Evolutionary conservation across 2,888 invertebrate species (phyloP).

Genomic region (Polia nebulosa): DNA sequence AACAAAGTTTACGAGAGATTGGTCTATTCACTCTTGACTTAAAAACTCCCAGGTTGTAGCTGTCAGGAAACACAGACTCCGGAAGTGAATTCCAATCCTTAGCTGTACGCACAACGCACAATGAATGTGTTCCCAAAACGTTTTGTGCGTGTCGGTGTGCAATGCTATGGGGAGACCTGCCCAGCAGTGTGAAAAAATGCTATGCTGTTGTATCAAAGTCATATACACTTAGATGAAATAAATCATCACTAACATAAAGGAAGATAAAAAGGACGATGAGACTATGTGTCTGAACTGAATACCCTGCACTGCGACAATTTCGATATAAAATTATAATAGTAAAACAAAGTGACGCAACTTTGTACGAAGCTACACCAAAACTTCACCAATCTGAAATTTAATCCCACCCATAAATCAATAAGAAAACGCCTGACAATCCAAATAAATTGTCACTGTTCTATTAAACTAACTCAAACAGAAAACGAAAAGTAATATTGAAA

Average conservation of each 20-base stretch:
- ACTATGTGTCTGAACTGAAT: too few relatives aligned
- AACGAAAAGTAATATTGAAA: slow-evolving; percentile 58
- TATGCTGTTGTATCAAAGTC: neutral
- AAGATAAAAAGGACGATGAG: neutral
- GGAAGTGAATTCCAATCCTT: too few relatives aligned
- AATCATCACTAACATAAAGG: too few relatives aligned
- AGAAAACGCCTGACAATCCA: slow-evolving; percentile 45
- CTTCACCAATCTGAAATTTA: slow-evolving; percentile 48
- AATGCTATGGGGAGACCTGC: too few relatives aligned
- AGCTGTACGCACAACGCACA: too few relatives aligned
- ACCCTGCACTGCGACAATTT: slow-evolving; percentile 43
- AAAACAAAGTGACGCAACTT: slow-evolving; percentile 19
- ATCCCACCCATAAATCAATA: slow-evolving; percentile 50
- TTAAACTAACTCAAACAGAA: slow-evolving; percentile 51
- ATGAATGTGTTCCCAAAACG: too few relatives aligned
- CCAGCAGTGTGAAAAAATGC: too few relatives aligned
- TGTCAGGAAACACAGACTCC: too few relatives aligned
- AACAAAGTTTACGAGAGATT: neutral
- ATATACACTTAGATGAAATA: neutral
- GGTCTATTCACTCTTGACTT: too few relatives aligned
- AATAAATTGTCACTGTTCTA: slow-evolving; percentile 51
- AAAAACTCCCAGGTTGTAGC: too few relatives aligned
- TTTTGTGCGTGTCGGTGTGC: too few relatives aligned
- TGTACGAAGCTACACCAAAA: slow-evolving; percentile 24
- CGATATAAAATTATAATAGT: slow-evolving; percentile 7